Evolutionary conservation across 2,888 invertebrate species (phyloP).

Genomic region (Tricholauxania praeusta): DNA sequence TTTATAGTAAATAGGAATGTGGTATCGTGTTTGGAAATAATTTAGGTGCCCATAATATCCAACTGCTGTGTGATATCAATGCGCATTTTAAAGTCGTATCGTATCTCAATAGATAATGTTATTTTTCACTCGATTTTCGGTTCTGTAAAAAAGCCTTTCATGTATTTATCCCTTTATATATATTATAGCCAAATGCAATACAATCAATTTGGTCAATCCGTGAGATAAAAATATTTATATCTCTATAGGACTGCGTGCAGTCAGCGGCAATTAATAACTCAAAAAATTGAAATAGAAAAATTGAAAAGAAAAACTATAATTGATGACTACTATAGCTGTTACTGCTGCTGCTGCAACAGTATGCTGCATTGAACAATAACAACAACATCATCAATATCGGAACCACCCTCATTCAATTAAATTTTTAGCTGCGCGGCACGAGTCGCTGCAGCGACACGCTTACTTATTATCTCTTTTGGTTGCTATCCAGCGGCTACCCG

Average conservation of each 20-base stretch:
- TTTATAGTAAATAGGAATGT: too few species aligned
- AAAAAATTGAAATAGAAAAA: background rate
- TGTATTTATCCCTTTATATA: too few species aligned
- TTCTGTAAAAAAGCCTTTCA: too few species aligned
- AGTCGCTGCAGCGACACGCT: constrained; percentile 4
- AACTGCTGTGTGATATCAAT: too few species aligned
- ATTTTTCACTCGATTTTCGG: too few species aligned
- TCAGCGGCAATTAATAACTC: constrained; percentile 8
- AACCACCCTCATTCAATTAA: constrained; percentile 15
- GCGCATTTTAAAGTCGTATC: too few species aligned
- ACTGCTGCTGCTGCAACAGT: too few species aligned
- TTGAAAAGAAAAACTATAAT: constrained; percentile 1
- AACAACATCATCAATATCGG: background rate
- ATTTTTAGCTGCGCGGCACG: constrained; percentile 11
- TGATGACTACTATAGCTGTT: background rate
- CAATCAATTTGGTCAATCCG: background rate
- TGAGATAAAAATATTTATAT: background rate
- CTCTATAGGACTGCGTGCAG: background rate
- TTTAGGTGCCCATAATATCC: too few species aligned
- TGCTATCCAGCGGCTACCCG: background rate
- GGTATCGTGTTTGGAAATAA: too few species aligned
- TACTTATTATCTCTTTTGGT: background rate
- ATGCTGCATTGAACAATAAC: background rate
- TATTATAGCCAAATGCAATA: background rate
- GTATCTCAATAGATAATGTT: too few species aligned